Conservation (phyloP, 2,113 vertebrate species). For the Ciconia boyciana region DNA sequence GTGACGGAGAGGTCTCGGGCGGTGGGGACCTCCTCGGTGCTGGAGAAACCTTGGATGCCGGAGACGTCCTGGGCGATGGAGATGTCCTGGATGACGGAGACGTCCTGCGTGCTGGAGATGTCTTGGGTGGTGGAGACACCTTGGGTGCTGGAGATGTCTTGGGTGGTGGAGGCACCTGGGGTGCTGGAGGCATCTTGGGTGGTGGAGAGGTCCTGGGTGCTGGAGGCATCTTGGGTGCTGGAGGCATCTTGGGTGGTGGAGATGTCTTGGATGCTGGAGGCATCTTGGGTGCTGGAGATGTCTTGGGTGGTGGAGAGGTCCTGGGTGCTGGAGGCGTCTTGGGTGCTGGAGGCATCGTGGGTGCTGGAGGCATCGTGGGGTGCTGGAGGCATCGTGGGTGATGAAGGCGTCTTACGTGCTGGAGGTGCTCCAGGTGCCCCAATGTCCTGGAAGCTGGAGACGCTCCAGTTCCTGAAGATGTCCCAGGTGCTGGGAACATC, state of each 20-base stretch:
- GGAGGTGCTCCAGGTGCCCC: no score
- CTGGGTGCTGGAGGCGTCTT: no score
- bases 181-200: rapidly evolving
- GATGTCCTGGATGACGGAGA: no score
- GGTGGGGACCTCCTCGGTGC: neutral
- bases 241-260: neutral
- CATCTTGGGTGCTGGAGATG: rapidly evolving
- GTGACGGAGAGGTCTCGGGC: no score
- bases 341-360: no score
- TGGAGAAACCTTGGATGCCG: neutral
- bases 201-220: neutral
- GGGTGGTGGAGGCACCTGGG: neutral
- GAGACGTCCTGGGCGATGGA: neutral
- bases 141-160: neutral
- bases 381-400: neutral
- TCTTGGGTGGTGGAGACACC: rapidly evolving
- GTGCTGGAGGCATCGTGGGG: no score
- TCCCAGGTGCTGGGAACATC: neutral
- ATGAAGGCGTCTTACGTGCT: rapidly evolving
- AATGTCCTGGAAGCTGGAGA: no score
- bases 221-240: no score
- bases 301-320: neutral
- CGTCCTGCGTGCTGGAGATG: rapidly evolving
- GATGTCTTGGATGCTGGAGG: neutral
- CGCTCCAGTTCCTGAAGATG: no score